phyloP scores from a whole-genome alignment of 1,140 invertebrate genomes.

The Monomorium pharaonis region DNA sequence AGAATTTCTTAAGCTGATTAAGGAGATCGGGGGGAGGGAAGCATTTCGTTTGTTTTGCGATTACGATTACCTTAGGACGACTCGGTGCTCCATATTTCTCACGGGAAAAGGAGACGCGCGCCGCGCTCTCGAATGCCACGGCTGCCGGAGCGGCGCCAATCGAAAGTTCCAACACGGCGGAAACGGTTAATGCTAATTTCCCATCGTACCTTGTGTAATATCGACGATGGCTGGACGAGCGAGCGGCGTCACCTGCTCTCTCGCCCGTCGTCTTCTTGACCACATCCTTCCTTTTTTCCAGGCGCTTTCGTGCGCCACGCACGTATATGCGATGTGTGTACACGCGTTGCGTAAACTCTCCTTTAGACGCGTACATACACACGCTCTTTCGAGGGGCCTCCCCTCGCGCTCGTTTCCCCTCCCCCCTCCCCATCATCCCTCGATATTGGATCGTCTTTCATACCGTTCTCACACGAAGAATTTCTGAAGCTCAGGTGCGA shows the following conservation, averaged over 20 bases:
- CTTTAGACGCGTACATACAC: neutral
- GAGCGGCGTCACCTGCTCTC: constrained; percentile 71
- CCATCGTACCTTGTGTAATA: constrained; percentile 55
- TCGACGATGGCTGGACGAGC: neutral
- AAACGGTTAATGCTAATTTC: constrained; percentile 55
- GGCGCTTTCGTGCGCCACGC: constrained; percentile 59
- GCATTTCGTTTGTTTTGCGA: neutral
- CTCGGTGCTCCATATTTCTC: neutral
- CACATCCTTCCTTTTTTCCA: constrained; percentile 78
- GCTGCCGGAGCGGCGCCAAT: constrained; percentile 4
- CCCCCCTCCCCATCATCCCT: neutral
- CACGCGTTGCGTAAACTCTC: constrained; percentile 38
- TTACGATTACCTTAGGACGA: neutral
- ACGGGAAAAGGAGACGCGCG: neutral
- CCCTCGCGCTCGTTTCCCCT: neutral
- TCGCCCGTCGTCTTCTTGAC: constrained; percentile 70
- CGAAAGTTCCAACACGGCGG: constrained; percentile 29
- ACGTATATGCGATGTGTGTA: constrained; percentile 18
- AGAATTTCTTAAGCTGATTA: constrained; percentile 9
- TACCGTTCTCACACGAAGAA: constrained; percentile 78
- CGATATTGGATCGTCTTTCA: constrained; percentile 76
- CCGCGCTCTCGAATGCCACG: neutral
- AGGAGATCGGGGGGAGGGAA: too few relatives aligned
- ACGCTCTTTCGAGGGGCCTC: constrained; percentile 29
- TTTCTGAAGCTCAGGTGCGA: constrained; percentile 71